Evolutionary conservation across 2,797 vertebrate species (phyloP).

Genomic region (Hydrocynus forskahlii): DNA sequence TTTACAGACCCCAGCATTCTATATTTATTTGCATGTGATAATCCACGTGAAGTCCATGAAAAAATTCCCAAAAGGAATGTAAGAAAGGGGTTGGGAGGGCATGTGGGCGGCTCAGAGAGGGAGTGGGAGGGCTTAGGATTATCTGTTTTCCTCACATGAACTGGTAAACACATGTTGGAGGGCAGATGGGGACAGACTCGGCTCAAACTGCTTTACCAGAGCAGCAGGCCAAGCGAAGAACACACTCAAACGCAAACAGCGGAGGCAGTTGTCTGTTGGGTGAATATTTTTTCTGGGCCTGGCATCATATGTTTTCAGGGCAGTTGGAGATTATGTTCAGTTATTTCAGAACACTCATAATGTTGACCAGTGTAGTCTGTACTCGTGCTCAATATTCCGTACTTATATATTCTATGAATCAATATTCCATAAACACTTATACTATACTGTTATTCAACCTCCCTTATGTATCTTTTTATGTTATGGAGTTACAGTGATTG

Average conservation of each 20-base stretch:
- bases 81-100: neutral
- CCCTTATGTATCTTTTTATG: too few relatives aligned
- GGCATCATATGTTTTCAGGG: too few relatives aligned
- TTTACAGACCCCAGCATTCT: neutral
- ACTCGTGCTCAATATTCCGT: too few relatives aligned
- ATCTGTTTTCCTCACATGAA: constrained; percentile 38
- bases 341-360: too few relatives aligned
- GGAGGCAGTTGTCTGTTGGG: neutral
- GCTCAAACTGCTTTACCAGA: constrained; percentile 5
- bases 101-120: constrained; percentile 3
- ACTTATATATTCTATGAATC: too few relatives aligned
- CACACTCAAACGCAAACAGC: neutral
- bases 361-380: too few relatives aligned
- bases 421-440: too few relatives aligned
- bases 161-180: constrained; percentile 37
- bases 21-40: neutral
- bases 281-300: too few relatives aligned
- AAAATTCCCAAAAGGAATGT: constrained; percentile 22
- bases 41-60: neutral
- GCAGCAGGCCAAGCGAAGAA: neutral
- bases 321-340: too few relatives aligned
- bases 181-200: constrained; percentile 27
- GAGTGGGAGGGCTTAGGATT: constrained; percentile 23
- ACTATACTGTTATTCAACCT: too few relatives aligned
- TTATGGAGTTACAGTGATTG: too few relatives aligned